Percentiles rank a stretch among this genome's conserved stretches.
Evolutionary conservation across 2,113 vertebrate species (phyloP).

Genomic region (Pelvicachromis taeniatus): DNA sequence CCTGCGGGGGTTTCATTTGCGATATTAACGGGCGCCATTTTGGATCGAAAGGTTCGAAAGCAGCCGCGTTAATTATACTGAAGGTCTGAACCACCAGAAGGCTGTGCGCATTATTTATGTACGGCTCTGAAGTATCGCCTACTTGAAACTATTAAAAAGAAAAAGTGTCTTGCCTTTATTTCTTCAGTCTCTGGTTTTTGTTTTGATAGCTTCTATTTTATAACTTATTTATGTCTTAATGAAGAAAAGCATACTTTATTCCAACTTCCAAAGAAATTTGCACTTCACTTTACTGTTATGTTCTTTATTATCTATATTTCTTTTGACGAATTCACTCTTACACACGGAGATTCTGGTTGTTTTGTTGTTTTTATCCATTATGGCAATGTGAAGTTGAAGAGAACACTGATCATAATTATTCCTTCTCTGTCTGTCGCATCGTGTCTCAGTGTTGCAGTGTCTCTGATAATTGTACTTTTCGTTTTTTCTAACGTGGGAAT

Average conservation of each 20-base stretch:
- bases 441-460: constrained; percentile 83
- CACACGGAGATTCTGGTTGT: constrained; percentile 5
- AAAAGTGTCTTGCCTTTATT: constrained; percentile 80
- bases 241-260: constrained; percentile 77
- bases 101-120: constrained; percentile 6
- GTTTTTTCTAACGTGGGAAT: constrained; percentile 82
- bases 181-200: constrained; percentile 66
- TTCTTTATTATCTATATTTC: constrained; percentile 67
- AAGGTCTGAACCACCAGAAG: constrained; percentile 18
- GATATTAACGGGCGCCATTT: constrained; percentile 11
- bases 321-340: constrained; percentile 69
- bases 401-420: constrained; percentile 72
- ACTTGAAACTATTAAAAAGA: constrained; percentile 86
- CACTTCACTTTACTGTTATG: constrained; percentile 81
- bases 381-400: constrained; percentile 75
- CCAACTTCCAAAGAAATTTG: constrained; percentile 97
- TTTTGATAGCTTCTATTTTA: constrained; percentile 71
- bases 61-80: neutral
- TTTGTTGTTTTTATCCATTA: constrained; percentile 10
- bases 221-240: constrained; percentile 80
- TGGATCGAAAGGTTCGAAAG: constrained; percentile 1
- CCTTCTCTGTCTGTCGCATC: constrained; percentile 74
- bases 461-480: constrained; percentile 75
- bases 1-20: constrained; percentile 33
- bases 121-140: constrained; percentile 71